These are phyloP conservation scores for Drosophila murphyi DNA, from an alignment of 1,140 invertebrate genomes.

Conservation along the genomic window DNA sequence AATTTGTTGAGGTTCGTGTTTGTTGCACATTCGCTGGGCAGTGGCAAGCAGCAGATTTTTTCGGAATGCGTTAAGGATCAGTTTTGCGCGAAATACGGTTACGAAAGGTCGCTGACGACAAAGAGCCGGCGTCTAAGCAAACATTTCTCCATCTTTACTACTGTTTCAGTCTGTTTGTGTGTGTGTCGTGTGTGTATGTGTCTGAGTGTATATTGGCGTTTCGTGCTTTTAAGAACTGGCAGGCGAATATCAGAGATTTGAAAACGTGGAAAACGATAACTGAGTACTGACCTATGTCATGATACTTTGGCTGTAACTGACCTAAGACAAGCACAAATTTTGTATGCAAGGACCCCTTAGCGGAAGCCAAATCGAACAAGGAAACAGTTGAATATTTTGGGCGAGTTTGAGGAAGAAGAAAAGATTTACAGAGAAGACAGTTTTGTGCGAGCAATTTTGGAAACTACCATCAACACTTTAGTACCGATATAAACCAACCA, in stretches of 20 bases:
- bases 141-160: constrained; percentile 51
- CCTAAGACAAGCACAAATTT: constrained; percentile 36
- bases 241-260: constrained; percentile 3
- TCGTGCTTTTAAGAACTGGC: constrained; percentile 26
- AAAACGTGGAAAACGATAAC: not conserved
- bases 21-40: constrained; percentile 72
- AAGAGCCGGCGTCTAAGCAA: constrained; percentile 67
- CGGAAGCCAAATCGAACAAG: constrained; percentile 30
- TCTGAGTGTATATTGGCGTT: constrained; percentile 23
- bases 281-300: constrained; percentile 59
- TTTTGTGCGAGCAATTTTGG: not conserved
- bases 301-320: constrained; percentile 46
- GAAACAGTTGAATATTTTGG: constrained; percentile 34
- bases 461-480: not conserved
- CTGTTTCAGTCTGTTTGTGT: constrained; percentile 25
- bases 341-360: constrained; percentile 7
- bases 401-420: constrained; percentile 7
- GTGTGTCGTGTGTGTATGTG: constrained; percentile 14
- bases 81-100: constrained; percentile 84
- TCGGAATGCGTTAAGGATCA: constrained; percentile 84
- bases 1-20: constrained; percentile 72
- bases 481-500: not conserved
- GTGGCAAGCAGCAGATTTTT: constrained; percentile 67
- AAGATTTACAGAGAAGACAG: constrained; percentile 18
- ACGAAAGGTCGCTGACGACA: constrained; percentile 81